Evolutionary conservation across 1,140 invertebrate species (phyloP).

Genomic region (Diuraphis noxia): DNA sequence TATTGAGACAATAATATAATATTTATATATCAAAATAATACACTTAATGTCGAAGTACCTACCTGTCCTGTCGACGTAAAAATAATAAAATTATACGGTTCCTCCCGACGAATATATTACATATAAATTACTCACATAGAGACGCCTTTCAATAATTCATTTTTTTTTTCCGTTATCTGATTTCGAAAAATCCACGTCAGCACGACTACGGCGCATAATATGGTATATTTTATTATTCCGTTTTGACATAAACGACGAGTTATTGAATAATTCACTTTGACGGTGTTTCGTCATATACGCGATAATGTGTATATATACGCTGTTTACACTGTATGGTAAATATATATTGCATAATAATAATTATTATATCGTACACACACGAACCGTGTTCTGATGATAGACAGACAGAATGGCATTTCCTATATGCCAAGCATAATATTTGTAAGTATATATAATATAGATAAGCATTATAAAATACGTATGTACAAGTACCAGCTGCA

Average conservation of each 20-base stretch:
- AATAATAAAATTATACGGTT: background rate
- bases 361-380: background rate
- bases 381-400: background rate
- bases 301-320: background rate
- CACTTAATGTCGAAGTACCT: background rate
- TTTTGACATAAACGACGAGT: background rate
- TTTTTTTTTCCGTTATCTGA: background rate
- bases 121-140: background rate
- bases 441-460: no score
- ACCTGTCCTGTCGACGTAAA: background rate
- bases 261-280: slow-evolving; percentile 1
- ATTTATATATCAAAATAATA: background rate
- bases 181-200: background rate
- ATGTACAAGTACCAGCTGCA: background rate
- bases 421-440: background rate
- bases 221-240: background rate
- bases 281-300: background rate
- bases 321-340: background rate
- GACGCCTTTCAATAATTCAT: background rate
- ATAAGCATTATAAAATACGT: background rate
- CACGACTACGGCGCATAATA: background rate
- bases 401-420: background rate
- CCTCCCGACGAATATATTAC: background rate
- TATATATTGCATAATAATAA: background rate
- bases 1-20: no score